Base-by-base conservation (phyloP, 2,113 vertebrate genomes). In the Rhipidura dahli region DNA sequence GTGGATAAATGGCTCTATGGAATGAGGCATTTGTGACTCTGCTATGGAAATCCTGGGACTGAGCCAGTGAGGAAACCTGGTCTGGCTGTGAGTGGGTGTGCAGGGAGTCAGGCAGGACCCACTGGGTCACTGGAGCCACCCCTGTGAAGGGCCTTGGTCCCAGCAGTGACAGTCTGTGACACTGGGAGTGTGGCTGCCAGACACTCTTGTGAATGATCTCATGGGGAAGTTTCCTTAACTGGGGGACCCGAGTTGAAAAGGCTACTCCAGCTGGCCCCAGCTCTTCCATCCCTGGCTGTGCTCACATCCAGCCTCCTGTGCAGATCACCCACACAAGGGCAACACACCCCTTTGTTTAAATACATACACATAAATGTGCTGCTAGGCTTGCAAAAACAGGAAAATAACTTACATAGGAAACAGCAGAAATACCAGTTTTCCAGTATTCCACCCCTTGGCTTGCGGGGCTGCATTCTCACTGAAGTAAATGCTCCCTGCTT, bases 61-160 rank as follows among this genome's bases (percentile, higher is more conserved):
- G 12, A 42, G 15, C 6, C 0, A 0, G 22, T 37, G 26, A 57
- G 31, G 21, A 57, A 64, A 13, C 12, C 21, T 50, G 50, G 3
- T 28, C 11, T 88, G 76, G 5, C 14, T 57, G 42, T 49, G 31
- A 35, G 42, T 35, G 42, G 30, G 31, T 37, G 37, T 57, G 59
- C 51, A 72, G 31, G 35, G 66, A 56, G 17, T 35, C 26, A 2
- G 1, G 42, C 26, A 47, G 22, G 59, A 65, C 27, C 21, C 1
- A 0, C 0, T 4, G 6, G 72, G 30, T 8, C 40, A 40, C 16
- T 35, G 65, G 23, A 61, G n/a, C 39, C 10, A 3, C 1, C 3
- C 11, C 26, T 23, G 31, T 35, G 66, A 12, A 11, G 39, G 11
- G 2, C 6, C 3, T 26, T 2, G 1, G 22, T 27, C 7, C 35